Conservation (phyloP, 2,797 vertebrate genomes). For the Sorex maritimensis region DNA sequence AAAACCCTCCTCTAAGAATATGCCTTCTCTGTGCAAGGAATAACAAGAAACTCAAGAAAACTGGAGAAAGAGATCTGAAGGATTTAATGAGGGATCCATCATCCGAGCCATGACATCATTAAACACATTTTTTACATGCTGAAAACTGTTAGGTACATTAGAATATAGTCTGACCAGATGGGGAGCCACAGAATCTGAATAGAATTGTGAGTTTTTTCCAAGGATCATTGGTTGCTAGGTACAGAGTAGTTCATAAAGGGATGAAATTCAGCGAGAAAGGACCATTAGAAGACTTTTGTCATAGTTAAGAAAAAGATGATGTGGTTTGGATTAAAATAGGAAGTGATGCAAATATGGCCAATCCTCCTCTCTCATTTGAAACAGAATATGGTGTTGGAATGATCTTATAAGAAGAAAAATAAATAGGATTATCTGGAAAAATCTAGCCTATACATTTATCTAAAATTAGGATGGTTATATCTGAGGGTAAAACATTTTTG, state of each 20-base stretch:
- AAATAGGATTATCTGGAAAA: not conserved
- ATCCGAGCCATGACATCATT: not conserved
- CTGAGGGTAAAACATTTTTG: not conserved
- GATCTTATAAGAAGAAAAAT: not conserved
- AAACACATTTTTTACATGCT: not conserved
- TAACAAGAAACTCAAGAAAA: not conserved
- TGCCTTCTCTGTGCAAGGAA: not conserved
- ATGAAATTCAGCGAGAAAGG: not conserved
- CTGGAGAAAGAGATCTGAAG: not conserved
- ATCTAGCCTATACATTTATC: not conserved
- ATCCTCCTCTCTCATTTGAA: constrained; percentile 38
- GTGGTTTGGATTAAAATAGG: not conserved
- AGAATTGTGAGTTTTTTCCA: not conserved
- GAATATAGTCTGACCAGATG: not conserved
- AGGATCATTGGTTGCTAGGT: not conserved
- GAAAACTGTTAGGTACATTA: not conserved
- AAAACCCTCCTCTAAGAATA: not conserved
- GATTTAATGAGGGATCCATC: not conserved
- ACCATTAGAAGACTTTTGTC: not conserved
- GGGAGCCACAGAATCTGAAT: not conserved
- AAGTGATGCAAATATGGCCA: not conserved
- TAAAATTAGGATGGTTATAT: not conserved
- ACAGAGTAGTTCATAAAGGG: not conserved
- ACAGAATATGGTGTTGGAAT: not conserved
- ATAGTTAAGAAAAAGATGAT: not conserved